phyloP scores from a whole-genome alignment of 1,140 invertebrate genomes.

The Mactra quadrangularis region DNA sequence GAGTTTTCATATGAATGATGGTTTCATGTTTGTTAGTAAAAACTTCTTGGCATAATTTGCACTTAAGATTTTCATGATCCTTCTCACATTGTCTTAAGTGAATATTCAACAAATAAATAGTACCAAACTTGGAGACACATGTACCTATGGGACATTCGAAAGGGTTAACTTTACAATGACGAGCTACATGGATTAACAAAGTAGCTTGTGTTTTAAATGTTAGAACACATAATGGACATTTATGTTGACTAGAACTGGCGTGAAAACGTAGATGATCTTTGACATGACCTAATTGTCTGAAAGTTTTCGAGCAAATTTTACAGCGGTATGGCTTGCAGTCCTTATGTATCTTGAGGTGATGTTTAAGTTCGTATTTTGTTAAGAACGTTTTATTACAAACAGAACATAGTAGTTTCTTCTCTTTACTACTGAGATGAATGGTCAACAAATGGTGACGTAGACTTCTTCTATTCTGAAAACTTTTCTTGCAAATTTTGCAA shows the following conservation, averaged over 20 bases:
- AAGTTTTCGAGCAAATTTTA: conserved; percentile 15
- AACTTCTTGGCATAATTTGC: not conserved
- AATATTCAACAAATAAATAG: not conserved
- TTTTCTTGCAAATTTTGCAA: not conserved
- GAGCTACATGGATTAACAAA: not conserved
- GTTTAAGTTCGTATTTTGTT: not conserved
- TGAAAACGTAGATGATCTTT: conserved; percentile 27
- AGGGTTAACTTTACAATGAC: conserved; percentile 1
- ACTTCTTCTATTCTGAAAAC: conserved; percentile 3
- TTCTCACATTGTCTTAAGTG: conserved; percentile 8
- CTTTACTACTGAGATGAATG: conserved; percentile 6
- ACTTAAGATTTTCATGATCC: not conserved
- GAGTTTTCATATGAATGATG: conserved; percentile 10
- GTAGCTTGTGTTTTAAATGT: not conserved
- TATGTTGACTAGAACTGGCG: not conserved
- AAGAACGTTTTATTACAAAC: conserved; percentile 4
- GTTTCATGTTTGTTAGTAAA: not conserved
- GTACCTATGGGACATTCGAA: conserved; percentile 6
- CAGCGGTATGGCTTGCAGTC: conserved; percentile 28
- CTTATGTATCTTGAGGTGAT: conserved; percentile 14
- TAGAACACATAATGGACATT: conserved; percentile 9
- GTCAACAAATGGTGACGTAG: not conserved
- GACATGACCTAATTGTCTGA: conserved; percentile 27
- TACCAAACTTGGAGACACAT: not conserved
- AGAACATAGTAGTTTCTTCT: conserved; percentile 4